A percentile compares a stretch with the other conserved stretches of the same genome.
These are phyloP conservation scores for Carcharodon carcharias DNA, from an alignment of 2,797 vertebrate species.

Conservation along the genomic window DNA sequence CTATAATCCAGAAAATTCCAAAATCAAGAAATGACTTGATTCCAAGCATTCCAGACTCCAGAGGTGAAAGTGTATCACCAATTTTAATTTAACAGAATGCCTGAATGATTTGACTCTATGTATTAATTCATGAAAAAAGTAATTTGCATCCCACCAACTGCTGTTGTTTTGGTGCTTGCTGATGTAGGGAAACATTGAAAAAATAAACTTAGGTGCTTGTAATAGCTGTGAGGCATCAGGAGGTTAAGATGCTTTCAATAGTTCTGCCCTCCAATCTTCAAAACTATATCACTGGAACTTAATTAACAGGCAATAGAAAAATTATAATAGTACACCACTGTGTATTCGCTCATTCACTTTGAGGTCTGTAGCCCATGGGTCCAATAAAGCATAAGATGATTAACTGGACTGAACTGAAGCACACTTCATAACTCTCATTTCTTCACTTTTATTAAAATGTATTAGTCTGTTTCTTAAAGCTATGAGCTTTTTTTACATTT, in stretches of 20 bases:
- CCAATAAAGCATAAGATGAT: slow-evolving; percentile 23
- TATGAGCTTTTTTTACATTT: background rate
- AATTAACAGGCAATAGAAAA: slow-evolving; percentile 24
- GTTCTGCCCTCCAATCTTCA: background rate
- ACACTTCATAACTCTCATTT: background rate
- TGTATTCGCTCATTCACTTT: slow-evolving; percentile 1
- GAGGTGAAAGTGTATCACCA: background rate
- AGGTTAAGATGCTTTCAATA: background rate
- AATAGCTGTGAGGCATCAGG: background rate
- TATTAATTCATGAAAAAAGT: background rate
- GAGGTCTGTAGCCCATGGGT: slow-evolving; percentile 25
- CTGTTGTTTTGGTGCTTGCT: background rate
- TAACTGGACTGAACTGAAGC: slow-evolving; percentile 14
- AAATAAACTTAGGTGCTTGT: background rate
- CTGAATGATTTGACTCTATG: background rate
- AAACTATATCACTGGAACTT: background rate
- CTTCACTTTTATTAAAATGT: background rate
- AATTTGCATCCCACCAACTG: background rate
- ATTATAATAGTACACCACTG: background rate
- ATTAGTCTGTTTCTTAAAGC: background rate
- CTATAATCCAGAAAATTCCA: too few relatives aligned
- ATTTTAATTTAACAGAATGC: background rate
- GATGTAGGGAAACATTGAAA: background rate
- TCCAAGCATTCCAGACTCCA: too few relatives aligned
- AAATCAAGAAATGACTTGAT: too few relatives aligned